A percentile compares a stretch with the other conserved stretches of the same genome.
Conservation (phyloP, 2,113 vertebrate genomes). For the Alectura lathami region DNA sequence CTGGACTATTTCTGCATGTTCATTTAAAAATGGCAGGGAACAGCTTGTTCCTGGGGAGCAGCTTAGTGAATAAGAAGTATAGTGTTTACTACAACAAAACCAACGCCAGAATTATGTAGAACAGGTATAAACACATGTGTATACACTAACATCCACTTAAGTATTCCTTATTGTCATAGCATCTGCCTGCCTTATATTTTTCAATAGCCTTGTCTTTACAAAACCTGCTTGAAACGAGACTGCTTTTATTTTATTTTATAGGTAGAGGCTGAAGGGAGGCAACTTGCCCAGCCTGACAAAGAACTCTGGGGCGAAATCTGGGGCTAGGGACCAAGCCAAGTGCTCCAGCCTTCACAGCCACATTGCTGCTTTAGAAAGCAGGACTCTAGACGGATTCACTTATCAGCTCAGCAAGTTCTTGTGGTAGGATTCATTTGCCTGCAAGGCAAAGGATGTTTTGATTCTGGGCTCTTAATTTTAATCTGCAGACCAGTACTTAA, state of each 20-base stretch:
- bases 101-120: background rate
- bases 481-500: too few relatives aligned
- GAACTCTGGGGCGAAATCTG: accelerated
- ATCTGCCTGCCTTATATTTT: accelerated
- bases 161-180: background rate
- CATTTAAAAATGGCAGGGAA: background rate
- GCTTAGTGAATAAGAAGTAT: accelerated
- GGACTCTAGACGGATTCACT: background rate
- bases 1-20: background rate
- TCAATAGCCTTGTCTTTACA: background rate
- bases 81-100: background rate
- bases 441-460: background rate
- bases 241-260: background rate
- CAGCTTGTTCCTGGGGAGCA: background rate
- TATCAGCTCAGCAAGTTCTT: background rate
- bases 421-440: background rate
- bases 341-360: background rate
- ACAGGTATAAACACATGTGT: background rate
- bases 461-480: background rate
- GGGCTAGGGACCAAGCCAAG: background rate
- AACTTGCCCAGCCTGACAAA: background rate
- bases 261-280: accelerated
- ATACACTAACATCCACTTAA: background rate
- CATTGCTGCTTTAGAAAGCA: accelerated
- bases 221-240: background rate